Evolutionary conservation across 1,140 invertebrate genomes (phyloP).

Genomic region (Hylyphantes graminicola): DNA sequence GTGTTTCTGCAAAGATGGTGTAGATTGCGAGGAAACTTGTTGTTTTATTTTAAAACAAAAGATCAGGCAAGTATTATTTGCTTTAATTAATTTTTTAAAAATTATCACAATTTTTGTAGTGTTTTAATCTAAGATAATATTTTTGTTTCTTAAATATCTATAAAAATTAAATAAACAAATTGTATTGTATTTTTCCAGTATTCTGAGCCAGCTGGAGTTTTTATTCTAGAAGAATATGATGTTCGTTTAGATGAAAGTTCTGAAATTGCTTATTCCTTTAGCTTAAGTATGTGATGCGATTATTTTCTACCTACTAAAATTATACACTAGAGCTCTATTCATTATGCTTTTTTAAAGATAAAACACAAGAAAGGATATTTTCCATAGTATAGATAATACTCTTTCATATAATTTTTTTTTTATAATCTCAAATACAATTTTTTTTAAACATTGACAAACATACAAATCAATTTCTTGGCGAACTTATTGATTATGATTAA

Average conservation of each 20-base stretch:
- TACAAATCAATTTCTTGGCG: no score
- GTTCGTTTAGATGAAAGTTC: slow-evolving; percentile 75
- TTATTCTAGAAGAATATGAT: slow-evolving; percentile 87
- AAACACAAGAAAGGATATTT: no score
- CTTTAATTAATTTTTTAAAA: no score
- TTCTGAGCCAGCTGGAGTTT: slow-evolving; percentile 87
- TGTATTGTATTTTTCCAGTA: slow-evolving; percentile 68
- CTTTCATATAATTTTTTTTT: no score
- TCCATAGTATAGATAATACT: no score
- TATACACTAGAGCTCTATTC: no score
- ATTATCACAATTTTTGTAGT: no score
- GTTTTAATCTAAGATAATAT: slow-evolving; percentile 11
- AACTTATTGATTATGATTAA: no score
- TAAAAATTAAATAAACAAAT: neutral
- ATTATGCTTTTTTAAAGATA: no score
- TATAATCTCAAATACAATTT: no score
- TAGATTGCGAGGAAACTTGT: slow-evolving; percentile 87
- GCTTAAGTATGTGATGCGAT: slow-evolving; percentile 72
- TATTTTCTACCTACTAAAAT: no score
- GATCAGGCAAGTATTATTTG: slow-evolving; percentile 73
- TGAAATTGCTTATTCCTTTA: slow-evolving; percentile 76
- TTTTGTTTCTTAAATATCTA: neutral
- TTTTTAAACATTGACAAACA: no score
- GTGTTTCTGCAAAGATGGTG: slow-evolving; percentile 89
- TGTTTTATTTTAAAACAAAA: slow-evolving; percentile 93